Evolutionary conservation across 2,797 vertebrate species (phyloP).

Genomic region (Sebastes vulpes): DNA sequence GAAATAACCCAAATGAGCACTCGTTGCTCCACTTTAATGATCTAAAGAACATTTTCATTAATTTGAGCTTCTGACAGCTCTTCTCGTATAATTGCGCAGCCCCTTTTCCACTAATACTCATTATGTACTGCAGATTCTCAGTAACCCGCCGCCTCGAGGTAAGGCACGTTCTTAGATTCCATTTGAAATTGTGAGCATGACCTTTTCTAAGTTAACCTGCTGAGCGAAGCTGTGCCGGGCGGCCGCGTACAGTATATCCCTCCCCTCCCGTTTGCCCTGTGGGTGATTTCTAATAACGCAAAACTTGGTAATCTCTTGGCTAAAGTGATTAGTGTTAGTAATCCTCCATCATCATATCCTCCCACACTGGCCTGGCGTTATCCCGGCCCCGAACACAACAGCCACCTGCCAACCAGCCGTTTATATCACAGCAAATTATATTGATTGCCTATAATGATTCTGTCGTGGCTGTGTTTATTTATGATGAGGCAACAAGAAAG

Average conservation of each 20-base stretch:
- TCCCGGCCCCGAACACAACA: slow-evolving; percentile 35
- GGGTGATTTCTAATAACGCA: slow-evolving; percentile 64
- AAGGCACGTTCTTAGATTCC: slow-evolving; percentile 29
- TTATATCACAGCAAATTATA: slow-evolving; percentile 57
- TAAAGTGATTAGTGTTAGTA: slow-evolving; percentile 68
- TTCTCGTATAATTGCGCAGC: slow-evolving; percentile 14
- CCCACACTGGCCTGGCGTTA: slow-evolving; percentile 27
- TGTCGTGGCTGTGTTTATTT: slow-evolving; percentile 58
- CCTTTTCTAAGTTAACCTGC: slow-evolving; percentile 54
- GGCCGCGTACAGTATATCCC: slow-evolving; percentile 22
- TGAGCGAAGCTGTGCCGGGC: slow-evolving; percentile 24
- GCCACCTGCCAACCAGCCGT: background rate
- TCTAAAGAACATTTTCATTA: slow-evolving; percentile 7
- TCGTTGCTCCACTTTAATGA: slow-evolving; percentile 2
- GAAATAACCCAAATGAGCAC: background rate
- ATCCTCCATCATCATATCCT: slow-evolving; percentile 62
- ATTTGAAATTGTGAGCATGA: slow-evolving; percentile 36
- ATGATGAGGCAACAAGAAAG: slow-evolving; percentile 42
- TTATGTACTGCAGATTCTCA: slow-evolving; percentile 4
- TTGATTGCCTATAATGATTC: slow-evolving; percentile 70
- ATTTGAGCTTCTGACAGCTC: slow-evolving; percentile 14
- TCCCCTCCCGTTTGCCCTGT: slow-evolving; percentile 16
- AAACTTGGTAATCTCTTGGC: slow-evolving; percentile 51
- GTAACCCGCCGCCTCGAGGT: slow-evolving; percentile 22
- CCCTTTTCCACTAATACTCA: background rate